phyloP scores from a whole-genome alignment of 2,797 vertebrate species.

The Muscicapa comitata region DNA sequence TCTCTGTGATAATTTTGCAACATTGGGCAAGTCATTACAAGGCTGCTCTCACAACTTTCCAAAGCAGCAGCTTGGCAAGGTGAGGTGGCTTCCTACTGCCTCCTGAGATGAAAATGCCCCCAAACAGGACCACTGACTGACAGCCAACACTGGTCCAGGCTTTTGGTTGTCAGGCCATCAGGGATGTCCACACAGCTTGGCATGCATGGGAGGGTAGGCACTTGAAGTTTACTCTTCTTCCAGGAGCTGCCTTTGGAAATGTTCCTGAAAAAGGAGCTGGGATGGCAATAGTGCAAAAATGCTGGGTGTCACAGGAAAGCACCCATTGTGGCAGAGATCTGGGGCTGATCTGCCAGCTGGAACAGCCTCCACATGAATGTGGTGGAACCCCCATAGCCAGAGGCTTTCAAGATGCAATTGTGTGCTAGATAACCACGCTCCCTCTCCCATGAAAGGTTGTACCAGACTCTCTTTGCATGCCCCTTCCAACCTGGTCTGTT shows the following conservation, averaged over 20 bases:
- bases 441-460: neutral
- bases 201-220: neutral
- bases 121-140: neutral
- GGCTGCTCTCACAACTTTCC: neutral
- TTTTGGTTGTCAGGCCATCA: neutral
- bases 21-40: neutral
- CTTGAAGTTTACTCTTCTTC: neutral
- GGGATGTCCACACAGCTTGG: rapidly evolving
- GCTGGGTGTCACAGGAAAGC: neutral
- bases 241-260: neutral
- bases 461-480: neutral
- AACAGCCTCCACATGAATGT: neutral
- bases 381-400: rapidly evolving
- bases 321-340: neutral
- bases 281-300: neutral
- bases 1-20: neutral
- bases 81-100: neutral
- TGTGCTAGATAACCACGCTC: neutral
- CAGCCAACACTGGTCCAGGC: neutral
- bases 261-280: neutral
- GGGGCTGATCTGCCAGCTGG: neutral
- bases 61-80: neutral
- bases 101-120: neutral
- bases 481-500: neutral
- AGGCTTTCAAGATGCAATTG: neutral